These are phyloP conservation scores for Chrysotoxum bicinctum DNA, from an alignment of 2,888 invertebrate genomes.

Conservation along the genomic window DNA sequence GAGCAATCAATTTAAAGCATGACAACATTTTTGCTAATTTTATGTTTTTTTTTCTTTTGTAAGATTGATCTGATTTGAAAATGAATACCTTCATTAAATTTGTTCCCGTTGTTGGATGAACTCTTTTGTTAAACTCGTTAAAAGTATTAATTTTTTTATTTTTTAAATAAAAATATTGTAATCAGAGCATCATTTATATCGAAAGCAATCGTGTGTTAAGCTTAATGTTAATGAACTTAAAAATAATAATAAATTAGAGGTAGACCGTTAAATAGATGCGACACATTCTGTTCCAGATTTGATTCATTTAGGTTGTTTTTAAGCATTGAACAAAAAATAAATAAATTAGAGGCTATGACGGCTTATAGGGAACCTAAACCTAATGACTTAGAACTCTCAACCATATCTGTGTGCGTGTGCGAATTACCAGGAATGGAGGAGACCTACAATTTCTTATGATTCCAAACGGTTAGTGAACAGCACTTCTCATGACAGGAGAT, in stretches of 20 bases:
- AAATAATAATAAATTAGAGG: conserved; percentile 24
- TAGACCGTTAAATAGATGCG: conserved; percentile 25
- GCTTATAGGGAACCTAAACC: no score
- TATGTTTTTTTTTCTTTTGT: not conserved
- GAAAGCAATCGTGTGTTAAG: conserved; percentile 40
- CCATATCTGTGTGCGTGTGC: no score
- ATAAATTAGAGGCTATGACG: no score
- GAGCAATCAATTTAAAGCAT: conserved; percentile 19
- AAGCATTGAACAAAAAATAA: no score
- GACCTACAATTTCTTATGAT: no score
- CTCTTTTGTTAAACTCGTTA: conserved; percentile 2
- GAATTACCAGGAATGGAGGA: no score
- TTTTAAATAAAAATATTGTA: not conserved
- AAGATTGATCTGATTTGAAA: conserved; percentile 10
- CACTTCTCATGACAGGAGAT: no score
- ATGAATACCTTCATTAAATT: conserved; percentile 26
- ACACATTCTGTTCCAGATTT: not conserved
- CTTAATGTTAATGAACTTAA: conserved; percentile 51
- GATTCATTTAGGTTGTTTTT: not conserved
- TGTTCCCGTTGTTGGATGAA: not conserved
- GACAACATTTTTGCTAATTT: conserved; percentile 13
- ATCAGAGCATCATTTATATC: conserved; percentile 14
- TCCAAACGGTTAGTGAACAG: no score
- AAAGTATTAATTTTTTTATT: not conserved
- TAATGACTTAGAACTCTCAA: no score